These are phyloP conservation scores for Ctenochaetus hawaiiensis DNA, from an alignment of 2,797 vertebrate species.

Conservation along the genomic window DNA sequence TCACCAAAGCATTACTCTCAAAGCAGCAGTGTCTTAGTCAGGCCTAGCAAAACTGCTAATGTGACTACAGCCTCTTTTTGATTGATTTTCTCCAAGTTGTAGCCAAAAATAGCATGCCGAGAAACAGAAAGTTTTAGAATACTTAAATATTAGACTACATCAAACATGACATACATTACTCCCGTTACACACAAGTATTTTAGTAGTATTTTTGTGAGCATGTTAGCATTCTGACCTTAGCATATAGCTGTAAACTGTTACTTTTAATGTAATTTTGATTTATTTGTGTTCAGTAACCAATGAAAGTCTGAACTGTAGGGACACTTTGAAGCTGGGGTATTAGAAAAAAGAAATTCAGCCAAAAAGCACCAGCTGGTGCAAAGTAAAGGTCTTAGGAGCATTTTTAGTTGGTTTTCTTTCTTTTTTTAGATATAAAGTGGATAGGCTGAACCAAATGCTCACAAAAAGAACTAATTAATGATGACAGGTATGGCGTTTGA, in stretches of 20 bases:
- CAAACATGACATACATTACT: no score
- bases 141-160: no score
- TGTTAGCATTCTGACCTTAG: neutral
- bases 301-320: neutral
- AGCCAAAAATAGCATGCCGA: no score
- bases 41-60: no score
- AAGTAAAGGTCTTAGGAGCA: neutral
- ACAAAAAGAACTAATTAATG: constrained; percentile 59
- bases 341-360: neutral
- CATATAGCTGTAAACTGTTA: neutral
- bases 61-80: no score
- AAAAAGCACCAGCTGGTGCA: constrained; percentile 1
- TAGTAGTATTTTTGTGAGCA: neutral
- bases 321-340: neutral
- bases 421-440: neutral
- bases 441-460: constrained; percentile 1
- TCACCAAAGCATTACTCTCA: neutral
- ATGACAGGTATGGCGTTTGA: constrained; percentile 39
- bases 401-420: neutral
- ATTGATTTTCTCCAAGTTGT: neutral
- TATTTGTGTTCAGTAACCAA: no score
- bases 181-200: no score
- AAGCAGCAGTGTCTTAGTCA: no score
- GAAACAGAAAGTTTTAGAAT: no score
- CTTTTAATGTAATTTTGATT: neutral